phyloP scores from a whole-genome alignment of 2,113 vertebrate species.

The Saguinus imperator region DNA sequence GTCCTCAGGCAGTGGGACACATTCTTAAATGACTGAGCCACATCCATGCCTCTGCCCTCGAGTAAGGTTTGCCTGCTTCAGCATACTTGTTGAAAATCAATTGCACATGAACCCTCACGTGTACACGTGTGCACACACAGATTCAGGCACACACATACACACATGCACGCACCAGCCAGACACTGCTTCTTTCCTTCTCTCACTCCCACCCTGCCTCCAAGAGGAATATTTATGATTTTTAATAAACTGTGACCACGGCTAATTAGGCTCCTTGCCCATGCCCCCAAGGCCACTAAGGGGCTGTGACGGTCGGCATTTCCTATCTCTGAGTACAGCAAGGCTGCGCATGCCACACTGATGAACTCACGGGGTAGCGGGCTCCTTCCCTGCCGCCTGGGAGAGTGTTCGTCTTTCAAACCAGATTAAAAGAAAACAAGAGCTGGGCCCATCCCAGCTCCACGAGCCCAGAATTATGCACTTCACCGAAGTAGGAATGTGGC shows the following conservation, averaged over 20 bases:
- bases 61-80: neutral
- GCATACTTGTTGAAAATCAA: neutral
- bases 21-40: accelerated
- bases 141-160: neutral
- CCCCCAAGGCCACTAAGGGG: conserved; percentile 67
- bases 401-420: neutral
- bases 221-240: conserved; percentile 85
- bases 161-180: conserved; percentile 1
- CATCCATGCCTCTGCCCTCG: neutral
- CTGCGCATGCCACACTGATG: conserved; percentile 39
- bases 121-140: neutral
- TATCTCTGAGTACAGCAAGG: neutral
- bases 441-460: neutral
- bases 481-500: neutral
- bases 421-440: conserved; percentile 59
- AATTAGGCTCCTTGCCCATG: conserved; percentile 79
- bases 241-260: conserved; percentile 80
- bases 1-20: neutral
- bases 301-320: conserved; percentile 44
- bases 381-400: neutral
- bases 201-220: conserved; percentile 46
- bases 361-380: accelerated
- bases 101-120: neutral
- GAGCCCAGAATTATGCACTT: neutral
- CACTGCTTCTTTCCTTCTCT: conserved; percentile 60